Conservation (phyloP, 2,113 vertebrate species). For the Ochotona princeps region DNA sequence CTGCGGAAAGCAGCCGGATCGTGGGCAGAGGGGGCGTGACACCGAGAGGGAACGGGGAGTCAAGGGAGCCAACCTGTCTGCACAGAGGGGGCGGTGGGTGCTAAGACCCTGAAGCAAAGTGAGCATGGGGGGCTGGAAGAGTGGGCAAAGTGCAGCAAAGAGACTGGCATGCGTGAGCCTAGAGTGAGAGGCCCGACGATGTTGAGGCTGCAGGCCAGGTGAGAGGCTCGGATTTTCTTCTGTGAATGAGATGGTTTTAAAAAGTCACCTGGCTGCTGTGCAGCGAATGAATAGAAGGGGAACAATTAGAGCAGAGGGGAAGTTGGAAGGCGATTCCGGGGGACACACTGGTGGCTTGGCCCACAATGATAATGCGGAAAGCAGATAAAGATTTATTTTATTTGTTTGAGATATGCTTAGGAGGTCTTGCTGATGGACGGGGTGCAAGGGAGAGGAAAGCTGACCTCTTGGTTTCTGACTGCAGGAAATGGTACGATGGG, state of each 20-base stretch:
- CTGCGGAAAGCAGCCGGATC: not conserved
- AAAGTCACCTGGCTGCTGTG: not conserved
- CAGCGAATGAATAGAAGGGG: not conserved
- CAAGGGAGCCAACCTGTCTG: not conserved
- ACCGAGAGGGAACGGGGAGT: not conserved
- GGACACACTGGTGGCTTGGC: not conserved
- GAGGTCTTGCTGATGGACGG: not conserved
- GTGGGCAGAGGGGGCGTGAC: not conserved
- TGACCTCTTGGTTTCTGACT: not conserved
- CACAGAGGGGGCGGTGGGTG: not conserved
- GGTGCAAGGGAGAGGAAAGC: not conserved
- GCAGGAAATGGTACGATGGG: not conserved
- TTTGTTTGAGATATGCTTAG: not conserved
- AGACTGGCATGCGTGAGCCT: fast-evolving
- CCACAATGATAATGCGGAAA: not conserved
- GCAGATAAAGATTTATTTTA: not conserved
- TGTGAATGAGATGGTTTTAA: not conserved
- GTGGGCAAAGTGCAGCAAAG: not conserved
- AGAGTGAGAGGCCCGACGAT: no score
- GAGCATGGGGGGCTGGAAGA: not conserved
- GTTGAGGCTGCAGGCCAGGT: not conserved
- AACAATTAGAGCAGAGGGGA: not conserved
- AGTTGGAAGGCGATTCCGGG: not conserved
- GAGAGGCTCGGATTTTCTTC: not conserved
- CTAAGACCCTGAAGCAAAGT: not conserved